These are phyloP conservation scores for Drosophila rellima DNA, from an alignment of 2,888 invertebrate genomes.

Conservation along the genomic window DNA sequence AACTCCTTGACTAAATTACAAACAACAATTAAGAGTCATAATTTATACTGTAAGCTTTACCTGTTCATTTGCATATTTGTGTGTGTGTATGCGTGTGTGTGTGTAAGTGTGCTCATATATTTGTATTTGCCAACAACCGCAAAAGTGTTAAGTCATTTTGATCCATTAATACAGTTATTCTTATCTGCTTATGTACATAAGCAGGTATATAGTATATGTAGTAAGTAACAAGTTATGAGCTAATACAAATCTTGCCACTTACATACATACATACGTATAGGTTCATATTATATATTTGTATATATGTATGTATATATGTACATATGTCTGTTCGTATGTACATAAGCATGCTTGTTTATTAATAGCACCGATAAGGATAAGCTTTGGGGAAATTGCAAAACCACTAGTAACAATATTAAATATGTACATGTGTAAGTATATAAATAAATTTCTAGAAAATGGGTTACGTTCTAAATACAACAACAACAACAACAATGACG, in stretches of 20 bases:
- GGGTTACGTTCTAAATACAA: slow-evolving; percentile 44
- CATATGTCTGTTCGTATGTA: slow-evolving; percentile 17
- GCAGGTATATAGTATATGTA: slow-evolving; percentile 7
- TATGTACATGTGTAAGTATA: slow-evolving; percentile 27
- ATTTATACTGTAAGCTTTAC: slow-evolving; percentile 39
- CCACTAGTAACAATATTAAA: slow-evolving; percentile 26
- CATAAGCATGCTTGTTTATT: slow-evolving; percentile 38
- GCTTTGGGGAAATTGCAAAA: slow-evolving; percentile 52
- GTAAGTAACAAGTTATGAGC: slow-evolving; percentile 24
- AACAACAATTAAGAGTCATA: slow-evolving; percentile 50
- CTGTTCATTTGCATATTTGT: slow-evolving; percentile 37
- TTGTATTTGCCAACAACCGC: slow-evolving; percentile 4
- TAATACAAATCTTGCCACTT: slow-evolving; percentile 41
- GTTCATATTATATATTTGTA: slow-evolving; percentile 1
- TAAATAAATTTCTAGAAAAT: slow-evolving; percentile 59
- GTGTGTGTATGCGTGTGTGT: neutral
- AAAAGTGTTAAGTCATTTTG: slow-evolving; percentile 53
- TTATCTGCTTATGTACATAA: slow-evolving; percentile 31
- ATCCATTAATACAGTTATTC: slow-evolving; percentile 35
- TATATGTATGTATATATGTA: neutral
- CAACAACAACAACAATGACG: slow-evolving; percentile 44
- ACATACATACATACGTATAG: neutral
- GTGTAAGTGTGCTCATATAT: slow-evolving; percentile 11
- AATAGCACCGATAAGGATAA: slow-evolving; percentile 56
- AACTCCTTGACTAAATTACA: slow-evolving; percentile 53